Evolutionary conservation across 2,797 vertebrate genomes (phyloP).

Genomic region (Siniperca obscura): DNA sequence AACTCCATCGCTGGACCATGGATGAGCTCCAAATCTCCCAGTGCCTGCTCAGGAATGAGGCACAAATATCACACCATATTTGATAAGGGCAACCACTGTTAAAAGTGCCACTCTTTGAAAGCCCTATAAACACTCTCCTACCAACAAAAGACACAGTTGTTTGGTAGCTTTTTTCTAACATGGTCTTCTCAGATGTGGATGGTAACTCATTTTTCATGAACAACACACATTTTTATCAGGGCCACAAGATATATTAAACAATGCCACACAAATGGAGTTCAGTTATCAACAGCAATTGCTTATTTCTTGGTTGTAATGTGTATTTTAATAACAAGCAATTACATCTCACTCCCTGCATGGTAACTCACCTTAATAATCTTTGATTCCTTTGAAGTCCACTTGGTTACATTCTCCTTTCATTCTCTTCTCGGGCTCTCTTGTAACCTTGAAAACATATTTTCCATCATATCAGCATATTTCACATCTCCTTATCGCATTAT

Average conservation of each 20-base stretch:
- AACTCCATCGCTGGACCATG: too few species aligned
- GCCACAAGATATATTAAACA: slow-evolving; percentile 58
- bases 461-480: slow-evolving; percentile 65
- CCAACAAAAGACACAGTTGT: slow-evolving; percentile 37
- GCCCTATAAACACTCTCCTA: slow-evolving; percentile 45
- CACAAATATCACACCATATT: too few species aligned
- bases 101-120: slow-evolving; percentile 42
- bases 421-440: slow-evolving; percentile 28
- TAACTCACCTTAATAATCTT: slow-evolving; percentile 61
- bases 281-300: slow-evolving; percentile 45
- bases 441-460: slow-evolving; percentile 66
- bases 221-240: slow-evolving; percentile 63
- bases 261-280: slow-evolving; percentile 46
- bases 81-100: slow-evolving; percentile 27
- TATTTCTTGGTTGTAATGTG: slow-evolving; percentile 47
- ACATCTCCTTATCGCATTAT: slow-evolving; percentile 61
- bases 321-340: slow-evolving; percentile 65
- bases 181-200: slow-evolving; percentile 50
- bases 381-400: slow-evolving; percentile 55
- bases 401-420: slow-evolving; percentile 30
- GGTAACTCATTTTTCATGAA: slow-evolving; percentile 71
- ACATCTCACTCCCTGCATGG: slow-evolving; percentile 30
- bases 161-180: slow-evolving; percentile 20
- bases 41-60: too few species aligned
- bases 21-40: too few species aligned